phyloP scores from a whole-genome alignment of 2,888 invertebrate genomes.

The Dryobotodes eremita region DNA sequence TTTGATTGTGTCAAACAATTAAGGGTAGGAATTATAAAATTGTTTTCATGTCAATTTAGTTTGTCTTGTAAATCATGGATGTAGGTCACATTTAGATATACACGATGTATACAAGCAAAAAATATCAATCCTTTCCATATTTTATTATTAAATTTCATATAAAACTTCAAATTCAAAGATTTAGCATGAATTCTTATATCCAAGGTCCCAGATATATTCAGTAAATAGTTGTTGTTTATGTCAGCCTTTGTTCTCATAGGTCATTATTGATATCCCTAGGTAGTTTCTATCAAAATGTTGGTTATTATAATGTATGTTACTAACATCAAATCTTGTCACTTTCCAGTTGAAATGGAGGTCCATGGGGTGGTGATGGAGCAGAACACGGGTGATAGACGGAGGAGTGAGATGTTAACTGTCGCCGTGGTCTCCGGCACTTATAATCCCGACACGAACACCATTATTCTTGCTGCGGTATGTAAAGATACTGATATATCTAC shows the following conservation, averaged over 20 bases:
- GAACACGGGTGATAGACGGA: accelerated
- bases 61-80: too few species aligned
- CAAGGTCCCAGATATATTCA: not conserved
- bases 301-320: not conserved
- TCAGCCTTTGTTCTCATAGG: not conserved
- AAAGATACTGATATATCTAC: not conserved
- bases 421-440: constrained; percentile 30
- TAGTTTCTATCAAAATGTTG: too few species aligned
- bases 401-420: not conserved
- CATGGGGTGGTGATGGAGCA: not conserved
- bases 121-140: not conserved
- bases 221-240: not conserved
- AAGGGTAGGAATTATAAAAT: not conserved
- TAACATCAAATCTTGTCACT: constrained; percentile 11
- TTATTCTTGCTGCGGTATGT: constrained; percentile 28
- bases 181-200: not conserved
- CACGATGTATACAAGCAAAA: not conserved
- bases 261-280: not conserved
- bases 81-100: not conserved
- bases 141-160: not conserved
- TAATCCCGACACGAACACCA: not conserved
- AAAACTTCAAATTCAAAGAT: not conserved
- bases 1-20: not conserved
- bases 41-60: not conserved
- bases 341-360: constrained; percentile 9